Evolutionary conservation across 2,797 vertebrate species (phyloP).

Genomic region (Triplophysa yarkandensis): DNA sequence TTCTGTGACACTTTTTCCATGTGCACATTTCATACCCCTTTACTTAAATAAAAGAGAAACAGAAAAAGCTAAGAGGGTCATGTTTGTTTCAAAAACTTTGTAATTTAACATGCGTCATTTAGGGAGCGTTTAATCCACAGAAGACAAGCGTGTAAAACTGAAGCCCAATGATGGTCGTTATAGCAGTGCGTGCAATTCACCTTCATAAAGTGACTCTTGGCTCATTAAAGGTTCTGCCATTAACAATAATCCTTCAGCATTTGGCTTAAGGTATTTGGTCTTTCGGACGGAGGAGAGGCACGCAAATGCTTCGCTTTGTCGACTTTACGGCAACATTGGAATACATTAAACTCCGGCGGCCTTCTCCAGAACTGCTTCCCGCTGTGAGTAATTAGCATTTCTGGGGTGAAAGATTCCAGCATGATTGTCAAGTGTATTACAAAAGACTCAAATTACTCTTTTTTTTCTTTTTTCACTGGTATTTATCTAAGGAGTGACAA

Average conservation of each 20-base stretch:
- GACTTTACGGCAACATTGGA: conserved; percentile 63
- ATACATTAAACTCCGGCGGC: conserved; percentile 63
- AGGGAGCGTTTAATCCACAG: conserved; percentile 55
- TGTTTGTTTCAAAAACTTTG: conserved; percentile 55
- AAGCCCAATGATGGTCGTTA: conserved; percentile 51
- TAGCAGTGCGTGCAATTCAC: conserved; percentile 52
- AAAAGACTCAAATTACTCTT: conserved; percentile 76
- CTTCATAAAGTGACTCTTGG: conserved; percentile 62
- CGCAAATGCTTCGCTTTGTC: conserved; percentile 59
- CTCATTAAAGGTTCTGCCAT: conserved; percentile 61
- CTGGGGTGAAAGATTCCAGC: conserved; percentile 73
- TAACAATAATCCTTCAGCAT: conserved; percentile 61
- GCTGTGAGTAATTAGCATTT: conserved; percentile 79
- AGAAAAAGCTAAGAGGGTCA: conserved; percentile 44
- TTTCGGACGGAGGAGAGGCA: conserved; percentile 43
- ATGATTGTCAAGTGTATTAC: conserved; percentile 67
- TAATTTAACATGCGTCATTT: conserved; percentile 52
- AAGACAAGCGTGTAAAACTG: conserved; percentile 54
- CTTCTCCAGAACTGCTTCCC: conserved; percentile 68
- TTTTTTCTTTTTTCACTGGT: conserved; percentile 40
- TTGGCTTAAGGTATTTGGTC: conserved; percentile 59
- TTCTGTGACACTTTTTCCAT: conserved; percentile 24
- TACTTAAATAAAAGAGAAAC: conserved; percentile 42
- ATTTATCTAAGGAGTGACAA: conserved; percentile 58
- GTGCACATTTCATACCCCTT: conserved; percentile 38